Evolutionary conservation across 2,888 invertebrate genomes (phyloP).

Genomic region (Troides helena): DNA sequence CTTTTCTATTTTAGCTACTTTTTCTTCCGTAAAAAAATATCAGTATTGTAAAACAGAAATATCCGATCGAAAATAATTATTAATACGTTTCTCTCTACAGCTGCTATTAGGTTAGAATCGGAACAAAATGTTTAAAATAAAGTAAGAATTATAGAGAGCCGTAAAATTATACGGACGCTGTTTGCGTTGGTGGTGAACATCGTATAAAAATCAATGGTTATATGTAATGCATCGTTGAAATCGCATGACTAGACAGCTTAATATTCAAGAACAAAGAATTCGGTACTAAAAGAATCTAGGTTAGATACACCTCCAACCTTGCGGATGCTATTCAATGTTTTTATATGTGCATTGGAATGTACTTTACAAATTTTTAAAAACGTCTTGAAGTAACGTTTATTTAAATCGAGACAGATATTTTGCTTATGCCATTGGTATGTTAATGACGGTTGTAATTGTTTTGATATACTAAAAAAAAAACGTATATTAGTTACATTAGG

Average conservation of each 20-base stretch:
- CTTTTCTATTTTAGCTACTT: neutral
- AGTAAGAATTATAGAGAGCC: constrained; percentile 56
- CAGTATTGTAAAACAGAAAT: neutral
- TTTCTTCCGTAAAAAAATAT: neutral
- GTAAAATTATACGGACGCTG: constrained; percentile 49
- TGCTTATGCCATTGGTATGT: too few relatives aligned
- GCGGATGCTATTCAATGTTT: constrained; percentile 1
- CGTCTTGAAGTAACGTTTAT: neutral
- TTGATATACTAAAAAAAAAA: too few relatives aligned
- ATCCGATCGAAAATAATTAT: neutral
- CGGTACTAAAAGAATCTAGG: constrained; percentile 22
- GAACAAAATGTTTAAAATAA: constrained; percentile 67
- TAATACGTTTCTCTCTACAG: neutral
- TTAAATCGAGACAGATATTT: neutral
- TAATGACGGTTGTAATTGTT: too few relatives aligned
- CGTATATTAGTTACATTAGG: too few relatives aligned
- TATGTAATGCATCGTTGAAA: constrained; percentile 20
- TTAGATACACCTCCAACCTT: constrained; percentile 20
- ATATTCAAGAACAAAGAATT: constrained; percentile 23
- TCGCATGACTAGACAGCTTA: constrained; percentile 21
- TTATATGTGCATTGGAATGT: neutral
- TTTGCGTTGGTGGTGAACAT: neutral
- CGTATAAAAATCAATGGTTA: constrained; percentile 20
- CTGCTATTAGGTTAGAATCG: constrained; percentile 56
- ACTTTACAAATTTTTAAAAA: neutral